phyloP scores from a whole-genome alignment of 1,140 invertebrate species.

The Solenopsis invicta region DNA sequence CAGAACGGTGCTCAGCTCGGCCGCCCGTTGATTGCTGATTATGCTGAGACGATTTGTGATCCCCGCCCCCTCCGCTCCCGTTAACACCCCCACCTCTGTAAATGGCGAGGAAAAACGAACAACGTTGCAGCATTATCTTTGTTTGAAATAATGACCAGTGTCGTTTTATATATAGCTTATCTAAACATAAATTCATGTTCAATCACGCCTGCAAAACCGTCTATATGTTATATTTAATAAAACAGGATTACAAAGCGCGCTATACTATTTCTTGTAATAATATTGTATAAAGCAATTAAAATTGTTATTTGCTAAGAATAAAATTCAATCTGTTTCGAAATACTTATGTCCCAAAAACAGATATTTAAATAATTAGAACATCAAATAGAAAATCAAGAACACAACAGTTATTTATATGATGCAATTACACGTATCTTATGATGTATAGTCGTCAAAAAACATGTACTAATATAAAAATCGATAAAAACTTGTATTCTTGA shows the following conservation, averaged over 20 bases:
- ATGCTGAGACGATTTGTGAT: conserved; percentile 86
- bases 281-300: conserved; percentile 50
- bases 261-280: conserved; percentile 51
- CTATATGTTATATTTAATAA: conserved; percentile 47
- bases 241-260: conserved; percentile 42
- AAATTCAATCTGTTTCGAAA: conserved; percentile 25
- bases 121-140: conserved; percentile 84
- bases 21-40: conserved; percentile 86
- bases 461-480: conserved; percentile 45
- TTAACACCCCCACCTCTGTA: conserved; percentile 87
- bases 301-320: conserved; percentile 35
- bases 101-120: conserved; percentile 79
- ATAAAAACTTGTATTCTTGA: conserved; percentile 50
- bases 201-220: conserved; percentile 44
- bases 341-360: conserved; percentile 39
- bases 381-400: conserved; percentile 51
- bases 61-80: conserved; percentile 83
- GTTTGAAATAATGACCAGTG: conserved; percentile 56
- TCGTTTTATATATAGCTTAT: conserved; percentile 32
- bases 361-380: conserved; percentile 54
- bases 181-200: conserved; percentile 53
- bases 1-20: conserved; percentile 87
- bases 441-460: conserved; percentile 39
- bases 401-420: conserved; percentile 52
- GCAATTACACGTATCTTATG: conserved; percentile 23